Base-by-base conservation (phyloP, 1,140 invertebrate species). In the Drosophila sp. region DNA sequence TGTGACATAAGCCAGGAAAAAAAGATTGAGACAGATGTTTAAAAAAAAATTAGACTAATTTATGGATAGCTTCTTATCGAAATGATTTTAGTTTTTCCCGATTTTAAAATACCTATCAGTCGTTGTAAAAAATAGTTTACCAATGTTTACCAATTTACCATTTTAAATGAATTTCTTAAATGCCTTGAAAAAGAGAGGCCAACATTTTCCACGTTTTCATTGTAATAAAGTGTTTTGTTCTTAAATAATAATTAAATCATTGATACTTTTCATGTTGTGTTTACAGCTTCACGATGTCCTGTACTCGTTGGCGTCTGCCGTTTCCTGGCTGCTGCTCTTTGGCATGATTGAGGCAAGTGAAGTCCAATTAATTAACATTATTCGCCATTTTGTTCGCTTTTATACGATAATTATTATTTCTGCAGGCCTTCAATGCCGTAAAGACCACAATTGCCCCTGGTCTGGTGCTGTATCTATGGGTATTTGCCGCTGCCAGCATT, bases 321-420 rank as follows among this genome's bases (percentile, higher is more conserved):
- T 84, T 2, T 40, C 84, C 25, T 89, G 84, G 84, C 64, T 89
- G 23, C 58, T 89, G 55, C 80, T 89, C 8, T 89, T 89, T 3
- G 85, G 84, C 32, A 80, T 89, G 80, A 89, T 89, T 65, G 85
- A 90, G 84, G 84, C 79, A 33, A 8, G 33, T 35, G 33, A 10
- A 65, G 40, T 60, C 10, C 2, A 8, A n/a, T 44, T 0, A 3
- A 0, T 27, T 4, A 8, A 6, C 11, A 11, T 5, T 23, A 10
- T 8, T 40, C 25, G 5, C 1, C 4, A 30, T 17, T 1, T 6
- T 17, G 35, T 30, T 0, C 27, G 11, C 0, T 35, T 0, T 11
- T 32, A 2, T n/a, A 60, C 6, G 30, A 4, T 7, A 8, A 60
- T 60, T 47, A 29, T 35, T 55, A 17, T 64, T 5, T 35, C 23